Conservation (phyloP, 1,140 invertebrate species). For the Lordiphosa mommai region DNA sequence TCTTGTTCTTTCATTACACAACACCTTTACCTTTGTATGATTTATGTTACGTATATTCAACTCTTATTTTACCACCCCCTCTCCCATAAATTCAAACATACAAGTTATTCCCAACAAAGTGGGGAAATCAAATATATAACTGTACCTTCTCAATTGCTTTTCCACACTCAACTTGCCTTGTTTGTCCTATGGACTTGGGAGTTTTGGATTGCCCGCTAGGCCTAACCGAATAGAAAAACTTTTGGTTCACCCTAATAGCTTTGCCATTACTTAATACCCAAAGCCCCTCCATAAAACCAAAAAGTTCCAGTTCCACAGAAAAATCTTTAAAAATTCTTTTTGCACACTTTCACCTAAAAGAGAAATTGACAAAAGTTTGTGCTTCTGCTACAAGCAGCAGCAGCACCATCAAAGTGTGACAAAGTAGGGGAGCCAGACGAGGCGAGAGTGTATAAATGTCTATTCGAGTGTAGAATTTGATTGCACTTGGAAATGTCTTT, state of each 20-base stretch:
- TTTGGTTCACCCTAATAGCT: slow-evolving; percentile 30
- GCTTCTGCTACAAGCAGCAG: slow-evolving; percentile 12
- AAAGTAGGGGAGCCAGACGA: slow-evolving; percentile 32
- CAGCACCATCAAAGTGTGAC: slow-evolving; percentile 66
- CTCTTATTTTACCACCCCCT: too few relatives aligned
- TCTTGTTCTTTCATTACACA: too few relatives aligned
- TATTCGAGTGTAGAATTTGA: slow-evolving; percentile 76
- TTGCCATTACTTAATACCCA: slow-evolving; percentile 66
- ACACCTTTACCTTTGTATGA: too few relatives aligned
- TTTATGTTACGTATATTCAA: too few relatives aligned
- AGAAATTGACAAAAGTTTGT: slow-evolving; percentile 48
- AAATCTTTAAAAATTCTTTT: slow-evolving; percentile 52
- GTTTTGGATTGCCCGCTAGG: slow-evolving; percentile 11
- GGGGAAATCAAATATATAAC: background rate
- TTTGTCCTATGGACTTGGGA: background rate
- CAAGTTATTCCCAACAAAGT: too few relatives aligned
- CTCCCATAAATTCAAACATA: too few relatives aligned
- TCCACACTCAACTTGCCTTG: background rate
- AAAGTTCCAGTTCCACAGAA: slow-evolving; percentile 39
- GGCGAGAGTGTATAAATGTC: slow-evolving; percentile 53
- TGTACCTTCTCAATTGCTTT: background rate
- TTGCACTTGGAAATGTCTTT: slow-evolving; percentile 76
- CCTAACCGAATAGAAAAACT: slow-evolving; percentile 15
- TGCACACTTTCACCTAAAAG: slow-evolving; percentile 69
- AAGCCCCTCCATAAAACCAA: slow-evolving; percentile 48